Conservation (phyloP, 2,113 vertebrate genomes). For the Cygnus buccinator region DNA sequence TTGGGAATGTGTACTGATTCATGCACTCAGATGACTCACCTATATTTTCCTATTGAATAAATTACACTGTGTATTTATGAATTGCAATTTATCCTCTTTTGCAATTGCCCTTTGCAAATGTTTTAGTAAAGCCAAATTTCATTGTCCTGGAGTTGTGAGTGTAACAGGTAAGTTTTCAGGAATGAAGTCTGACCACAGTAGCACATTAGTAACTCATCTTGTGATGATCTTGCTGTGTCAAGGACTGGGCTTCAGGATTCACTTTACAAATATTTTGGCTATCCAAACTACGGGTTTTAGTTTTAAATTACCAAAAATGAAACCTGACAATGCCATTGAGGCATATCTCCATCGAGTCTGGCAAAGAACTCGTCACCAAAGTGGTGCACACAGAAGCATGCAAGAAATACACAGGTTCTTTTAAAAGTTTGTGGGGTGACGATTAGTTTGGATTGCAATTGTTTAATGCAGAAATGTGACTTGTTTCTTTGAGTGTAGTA, state of each 20-base stretch:
- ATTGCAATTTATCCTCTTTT: not conserved
- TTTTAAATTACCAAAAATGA: not conserved
- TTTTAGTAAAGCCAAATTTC: not conserved
- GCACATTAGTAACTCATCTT: not conserved
- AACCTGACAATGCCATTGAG: not conserved
- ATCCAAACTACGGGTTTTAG: not conserved
- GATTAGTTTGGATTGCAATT: not conserved
- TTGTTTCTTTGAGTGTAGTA: not conserved
- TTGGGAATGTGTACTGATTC: not conserved
- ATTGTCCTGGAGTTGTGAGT: not conserved
- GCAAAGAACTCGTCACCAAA: not conserved
- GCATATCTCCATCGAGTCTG: not conserved
- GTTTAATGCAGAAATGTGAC: not conserved
- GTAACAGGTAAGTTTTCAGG: not conserved
- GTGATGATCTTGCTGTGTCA: not conserved
- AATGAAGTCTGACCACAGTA: not conserved
- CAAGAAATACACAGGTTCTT: not conserved
- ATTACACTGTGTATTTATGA: not conserved
- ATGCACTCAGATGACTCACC: not conserved
- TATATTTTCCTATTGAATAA: not conserved
- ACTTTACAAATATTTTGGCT: not conserved
- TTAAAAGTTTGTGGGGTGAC: too few species aligned
- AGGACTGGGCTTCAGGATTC: not conserved
- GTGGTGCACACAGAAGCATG: not conserved
- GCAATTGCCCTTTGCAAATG: not conserved